Evolutionary conservation across 2,888 invertebrate genomes (phyloP).

Genomic region (Drosophila niveifrons): DNA sequence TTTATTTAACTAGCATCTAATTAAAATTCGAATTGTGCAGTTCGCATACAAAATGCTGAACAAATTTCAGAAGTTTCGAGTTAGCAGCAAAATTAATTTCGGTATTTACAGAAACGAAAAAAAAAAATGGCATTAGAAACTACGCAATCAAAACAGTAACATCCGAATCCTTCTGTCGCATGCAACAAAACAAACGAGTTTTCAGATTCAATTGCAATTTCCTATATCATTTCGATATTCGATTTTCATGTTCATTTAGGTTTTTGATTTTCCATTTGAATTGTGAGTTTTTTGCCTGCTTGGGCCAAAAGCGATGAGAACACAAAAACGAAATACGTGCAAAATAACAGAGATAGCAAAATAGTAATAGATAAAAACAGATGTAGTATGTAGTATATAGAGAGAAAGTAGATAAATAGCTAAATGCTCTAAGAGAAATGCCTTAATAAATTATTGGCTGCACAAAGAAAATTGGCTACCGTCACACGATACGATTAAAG

Average conservation of each 20-base stretch:
- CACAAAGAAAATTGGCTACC: slow-evolving; percentile 46
- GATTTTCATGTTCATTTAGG: slow-evolving; percentile 2
- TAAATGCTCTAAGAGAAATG: slow-evolving; percentile 62
- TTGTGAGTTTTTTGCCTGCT: slow-evolving; percentile 3
- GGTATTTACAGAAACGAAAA: slow-evolving; percentile 33
- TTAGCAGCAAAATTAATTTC: slow-evolving; percentile 20
- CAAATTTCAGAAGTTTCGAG: slow-evolving; percentile 21
- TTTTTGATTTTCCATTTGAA: slow-evolving; percentile 15
- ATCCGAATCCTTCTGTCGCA: slow-evolving; percentile 28
- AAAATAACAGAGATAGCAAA: slow-evolving; percentile 34
- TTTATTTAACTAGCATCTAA: slow-evolving; percentile 59
- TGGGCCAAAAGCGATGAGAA: slow-evolving; percentile 31
- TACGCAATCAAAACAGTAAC: slow-evolving; percentile 36
- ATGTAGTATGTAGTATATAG: slow-evolving; percentile 21
- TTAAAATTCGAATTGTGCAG: slow-evolving; percentile 63
- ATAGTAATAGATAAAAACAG: slow-evolving; percentile 22
- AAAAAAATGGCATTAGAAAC: slow-evolving; percentile 39
- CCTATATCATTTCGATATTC: slow-evolving; percentile 5
- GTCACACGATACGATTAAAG: slow-evolving; percentile 41
- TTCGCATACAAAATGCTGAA: slow-evolving; percentile 49
- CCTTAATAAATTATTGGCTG: slow-evolving; percentile 69
- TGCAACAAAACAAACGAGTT: slow-evolving; percentile 43
- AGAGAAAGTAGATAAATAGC: slow-evolving; percentile 36
- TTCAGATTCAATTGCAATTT: slow-evolving; percentile 11
- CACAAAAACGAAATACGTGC: slow-evolving; percentile 53